Percentiles rank a stretch among this genome's conserved stretches.
These are phyloP conservation scores for Sphenodon punctatus DNA, from an alignment of 2,797 vertebrate genomes.

Conservation along the genomic window DNA sequence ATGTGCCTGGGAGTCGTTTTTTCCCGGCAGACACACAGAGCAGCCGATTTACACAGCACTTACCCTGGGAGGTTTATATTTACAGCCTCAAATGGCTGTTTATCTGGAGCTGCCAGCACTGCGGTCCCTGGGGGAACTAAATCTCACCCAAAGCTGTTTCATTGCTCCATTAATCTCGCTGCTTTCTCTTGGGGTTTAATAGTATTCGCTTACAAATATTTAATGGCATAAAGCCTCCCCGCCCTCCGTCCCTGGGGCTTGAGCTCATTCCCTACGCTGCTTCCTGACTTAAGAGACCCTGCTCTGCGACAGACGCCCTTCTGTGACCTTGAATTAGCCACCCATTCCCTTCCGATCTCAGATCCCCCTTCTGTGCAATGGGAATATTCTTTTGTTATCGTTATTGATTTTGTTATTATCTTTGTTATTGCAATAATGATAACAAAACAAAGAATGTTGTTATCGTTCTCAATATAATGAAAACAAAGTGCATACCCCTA, in stretches of 20 bases:
- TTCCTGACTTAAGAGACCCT: too few relatives aligned
- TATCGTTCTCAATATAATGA: too few relatives aligned
- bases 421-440: too few relatives aligned
- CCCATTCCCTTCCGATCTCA: too few relatives aligned
- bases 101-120: conserved; percentile 17
- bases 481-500: too few relatives aligned
- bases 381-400: too few relatives aligned
- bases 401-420: too few relatives aligned
- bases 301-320: too few relatives aligned
- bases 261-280: neutral
- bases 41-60: conserved; percentile 14
- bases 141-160: conserved; percentile 35
- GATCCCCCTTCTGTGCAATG: too few relatives aligned
- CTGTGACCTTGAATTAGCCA: too few relatives aligned
- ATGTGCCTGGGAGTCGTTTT: neutral
- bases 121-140: conserved; percentile 18
- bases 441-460: too few relatives aligned
- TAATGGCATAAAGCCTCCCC: neutral
- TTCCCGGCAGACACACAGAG: neutral
- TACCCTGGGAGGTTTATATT: conserved; percentile 18
- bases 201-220: neutral
- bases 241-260: too few relatives aligned
- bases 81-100: conserved; percentile 18
- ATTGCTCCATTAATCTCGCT: neutral
- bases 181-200: neutral